Base-by-base conservation (phyloP, 2,113 vertebrate species). In the Cervus canadensis region DNA sequence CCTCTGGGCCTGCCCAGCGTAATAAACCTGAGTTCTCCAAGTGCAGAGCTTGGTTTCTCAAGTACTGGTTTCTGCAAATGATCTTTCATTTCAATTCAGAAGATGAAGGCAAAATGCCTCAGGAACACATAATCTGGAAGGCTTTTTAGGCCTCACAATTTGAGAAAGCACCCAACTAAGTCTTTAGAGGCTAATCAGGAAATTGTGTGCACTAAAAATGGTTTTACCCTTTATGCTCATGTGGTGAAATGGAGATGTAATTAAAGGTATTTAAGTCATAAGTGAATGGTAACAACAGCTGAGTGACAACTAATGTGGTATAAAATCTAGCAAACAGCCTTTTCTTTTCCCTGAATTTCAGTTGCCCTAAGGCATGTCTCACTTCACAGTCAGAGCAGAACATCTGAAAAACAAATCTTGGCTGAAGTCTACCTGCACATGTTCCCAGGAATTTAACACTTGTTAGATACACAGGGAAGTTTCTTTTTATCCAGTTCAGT, bases 181-280 rank as follows among this genome's bases (percentile, higher is more conserved):
- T 23, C 71, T 67, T 83, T 71, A 59, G 30, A 59, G 40, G 36
- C 25, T 40, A 59, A 83, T 56, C 28, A 88, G 36, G 52, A 97
- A 86, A 97, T 16, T 67, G 33, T 62, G 33, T 56, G 14, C n/a
- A 60, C 33, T 93, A 30, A 91, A 90, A 89, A 40, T 26, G 23
- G 4, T 62, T 88, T 97, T 23, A 84, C 26, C 1, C 50, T 97
- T 43, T 59, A 85, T 84, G n/a, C 26, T 60, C 52, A 59, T 56
- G 54, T 81, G 28, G 45, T 87, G 16, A 94, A 97, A 96, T 84
- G 45, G 10, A 81, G 89, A 84, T 96, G 12, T 79, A 96, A 96
- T 96, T 92, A 95, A 96, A 92, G 60, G 45, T 84, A 91, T 81
- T 83, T 87, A 74, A 92, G 17, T 81, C n/a, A 94, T 67, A 89